Evolutionary conservation across 2,888 invertebrate genomes (phyloP).

Genomic region (Ischnura elegans): DNA sequence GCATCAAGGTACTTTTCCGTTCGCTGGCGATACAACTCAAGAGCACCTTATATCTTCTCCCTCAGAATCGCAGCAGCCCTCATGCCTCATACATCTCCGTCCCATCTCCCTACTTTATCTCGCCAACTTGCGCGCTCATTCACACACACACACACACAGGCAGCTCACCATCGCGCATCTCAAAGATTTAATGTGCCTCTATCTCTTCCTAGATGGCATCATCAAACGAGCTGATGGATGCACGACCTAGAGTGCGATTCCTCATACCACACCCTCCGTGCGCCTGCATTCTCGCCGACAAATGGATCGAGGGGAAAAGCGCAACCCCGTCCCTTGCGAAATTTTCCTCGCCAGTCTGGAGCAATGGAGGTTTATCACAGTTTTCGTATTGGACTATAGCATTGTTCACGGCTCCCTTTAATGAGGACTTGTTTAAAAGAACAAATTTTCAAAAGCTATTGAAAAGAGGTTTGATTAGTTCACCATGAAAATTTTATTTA

Average conservation of each 20-base stretch:
- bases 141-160: background rate
- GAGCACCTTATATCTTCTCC: background rate
- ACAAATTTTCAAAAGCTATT: too few species aligned
- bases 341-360: background rate
- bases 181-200: constrained; percentile 33
- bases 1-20: constrained; percentile 47
- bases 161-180: background rate
- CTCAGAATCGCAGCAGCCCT: too few species aligned
- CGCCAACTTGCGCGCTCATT: background rate
- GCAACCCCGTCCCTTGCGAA: background rate
- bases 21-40: constrained; percentile 20
- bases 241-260: background rate
- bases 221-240: constrained; percentile 25
- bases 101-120: background rate
- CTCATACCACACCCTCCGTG: background rate
- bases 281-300: background rate
- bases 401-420: too few species aligned
- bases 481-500: too few species aligned
- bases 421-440: too few species aligned
- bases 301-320: background rate
- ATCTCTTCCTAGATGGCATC: constrained; percentile 21
- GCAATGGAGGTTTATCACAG: too few species aligned
- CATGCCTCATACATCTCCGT: background rate
- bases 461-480: too few species aligned
- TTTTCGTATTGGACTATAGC: too few species aligned